Conservation (phyloP, 2,113 vertebrate genomes). For the Salvator merianae region DNA sequence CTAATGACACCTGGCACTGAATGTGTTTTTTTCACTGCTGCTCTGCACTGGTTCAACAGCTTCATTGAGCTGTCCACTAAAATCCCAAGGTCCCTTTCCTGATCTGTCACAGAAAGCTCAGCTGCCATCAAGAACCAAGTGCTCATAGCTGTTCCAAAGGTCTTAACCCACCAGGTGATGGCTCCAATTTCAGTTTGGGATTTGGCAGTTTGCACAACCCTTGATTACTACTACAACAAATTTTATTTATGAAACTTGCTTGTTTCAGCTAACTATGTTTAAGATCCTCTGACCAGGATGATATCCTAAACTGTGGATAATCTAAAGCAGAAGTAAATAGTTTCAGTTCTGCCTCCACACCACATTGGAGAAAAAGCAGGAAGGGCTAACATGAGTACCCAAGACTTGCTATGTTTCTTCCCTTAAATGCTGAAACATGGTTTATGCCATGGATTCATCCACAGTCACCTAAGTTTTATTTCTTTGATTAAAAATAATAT, state of each 20-base stretch:
- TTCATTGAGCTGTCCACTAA: no score
- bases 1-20: no score
- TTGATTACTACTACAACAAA: no score
- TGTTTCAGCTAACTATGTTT: background rate
- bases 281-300: background rate
- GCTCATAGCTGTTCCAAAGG: no score
- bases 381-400: background rate
- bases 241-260: background rate
- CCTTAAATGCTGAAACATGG: background rate
- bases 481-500: background rate
- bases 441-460: background rate
- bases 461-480: background rate
- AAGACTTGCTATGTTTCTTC: background rate
- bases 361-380: background rate
- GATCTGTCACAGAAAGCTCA: no score
- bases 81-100: no score
- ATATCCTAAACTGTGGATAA: background rate
- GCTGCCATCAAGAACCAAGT: no score
- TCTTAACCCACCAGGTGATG: no score
- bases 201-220: no score
- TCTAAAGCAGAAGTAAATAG: background rate
- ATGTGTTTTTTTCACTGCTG: no score
- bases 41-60: no score
- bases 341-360: background rate
- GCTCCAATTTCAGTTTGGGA: no score